Conservation (phyloP, 2,113 vertebrate genomes). For the Terrapene triunguis region DNA sequence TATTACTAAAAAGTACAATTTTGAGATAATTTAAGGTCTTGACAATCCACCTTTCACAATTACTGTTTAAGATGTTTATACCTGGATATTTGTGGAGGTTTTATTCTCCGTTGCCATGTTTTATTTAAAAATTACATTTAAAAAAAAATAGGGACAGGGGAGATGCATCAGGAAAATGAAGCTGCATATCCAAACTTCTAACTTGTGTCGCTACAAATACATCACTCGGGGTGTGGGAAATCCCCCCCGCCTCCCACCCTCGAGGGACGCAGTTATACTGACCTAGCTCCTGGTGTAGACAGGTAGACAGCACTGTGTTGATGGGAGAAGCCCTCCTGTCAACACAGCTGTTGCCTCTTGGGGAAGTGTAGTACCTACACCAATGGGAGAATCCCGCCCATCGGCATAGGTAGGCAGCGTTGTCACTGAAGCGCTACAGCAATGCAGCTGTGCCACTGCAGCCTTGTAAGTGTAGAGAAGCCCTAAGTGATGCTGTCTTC, state of each 20-base stretch:
- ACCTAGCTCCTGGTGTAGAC: not conserved
- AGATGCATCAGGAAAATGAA: not conserved
- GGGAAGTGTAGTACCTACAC: not conserved
- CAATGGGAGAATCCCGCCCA: not conserved
- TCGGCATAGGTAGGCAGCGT: not conserved
- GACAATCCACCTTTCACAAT: not conserved
- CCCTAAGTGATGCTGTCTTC: not conserved
- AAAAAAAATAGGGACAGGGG: not conserved
- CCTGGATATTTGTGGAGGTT: not conserved
- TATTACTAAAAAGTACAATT: conserved; percentile 39
- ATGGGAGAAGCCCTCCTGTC: not conserved
- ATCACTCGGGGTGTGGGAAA: too few species aligned
- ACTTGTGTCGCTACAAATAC: too few species aligned
- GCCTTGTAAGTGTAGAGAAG: not conserved
- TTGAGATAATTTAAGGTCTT: conserved; percentile 10
- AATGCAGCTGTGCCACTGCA: not conserved
- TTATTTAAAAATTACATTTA: not conserved
- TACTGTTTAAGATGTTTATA: not conserved
- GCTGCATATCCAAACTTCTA: not conserved
- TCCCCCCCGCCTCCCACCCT: too few species aligned
- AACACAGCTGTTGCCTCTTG: not conserved
- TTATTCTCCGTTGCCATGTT: rapidly evolving
- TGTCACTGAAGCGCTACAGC: not conserved
- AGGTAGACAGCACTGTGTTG: not conserved
- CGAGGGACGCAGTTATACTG: not conserved